Base-by-base conservation (phyloP, 2,113 vertebrate species). In the Odocoileus virginianus region DNA sequence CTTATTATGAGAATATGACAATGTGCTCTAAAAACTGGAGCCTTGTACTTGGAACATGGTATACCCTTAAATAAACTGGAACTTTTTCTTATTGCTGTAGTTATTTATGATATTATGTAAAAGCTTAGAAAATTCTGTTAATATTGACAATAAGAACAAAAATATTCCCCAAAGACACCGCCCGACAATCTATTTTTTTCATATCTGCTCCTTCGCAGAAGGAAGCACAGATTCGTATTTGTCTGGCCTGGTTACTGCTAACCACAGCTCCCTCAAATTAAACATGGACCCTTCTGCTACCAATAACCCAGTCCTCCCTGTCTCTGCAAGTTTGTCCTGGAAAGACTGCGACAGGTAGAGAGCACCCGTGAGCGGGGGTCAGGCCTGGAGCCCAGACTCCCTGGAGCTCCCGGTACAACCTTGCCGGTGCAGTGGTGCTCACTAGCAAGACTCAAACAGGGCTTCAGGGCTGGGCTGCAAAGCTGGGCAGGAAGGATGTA, bases 1-100 rank as follows among this genome's bases (percentile, higher is more conserved):
- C n/a, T 30, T 74, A 13, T 27, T 33, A 16, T 15, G 33, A 88
- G 47, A 57, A 25, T 8, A 6, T 33, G 43, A 61, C 28, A 12
- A 58, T 3, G 21, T 6, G 5, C 27, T 67, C n/a, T 30, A 10
- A 43, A 67, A 43, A n/a, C 61, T 10, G 1, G 82, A 45, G 28
- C n/a, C 5, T 9, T 1, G 6, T 25, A 2, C 27, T 5, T 28
- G 30, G 85, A n/a, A 33, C 6, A 5, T 7, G 13, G 43, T 10
- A 4, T 11, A 40, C 7, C 27, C 57, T 64, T 27, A 58, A 43
- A 43, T 21, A 61, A 61, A 2, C 27, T 30, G 27, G 78, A 45
- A 52, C 28, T 54, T 57, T n/a, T 61, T 50, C 15, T 40, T 23
- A 27, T 17, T 36, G 7, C n/a, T 16, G 0, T 15, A 21, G 23